Base-by-base conservation (phyloP, 1,140 invertebrate species). In the Eumeta japonica region DNA sequence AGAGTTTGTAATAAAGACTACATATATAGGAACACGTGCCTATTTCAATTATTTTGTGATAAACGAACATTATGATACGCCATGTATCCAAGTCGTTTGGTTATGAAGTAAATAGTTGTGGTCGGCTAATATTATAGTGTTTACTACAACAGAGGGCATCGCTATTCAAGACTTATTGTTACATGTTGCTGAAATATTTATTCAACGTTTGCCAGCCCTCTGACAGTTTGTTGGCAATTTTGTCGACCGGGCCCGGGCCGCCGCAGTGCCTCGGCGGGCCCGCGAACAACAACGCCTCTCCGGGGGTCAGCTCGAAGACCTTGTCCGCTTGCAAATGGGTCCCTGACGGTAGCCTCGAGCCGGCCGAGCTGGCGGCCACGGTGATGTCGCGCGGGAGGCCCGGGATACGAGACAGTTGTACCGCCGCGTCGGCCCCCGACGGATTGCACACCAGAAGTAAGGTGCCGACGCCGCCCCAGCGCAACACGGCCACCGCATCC, bases 201-300 rank as follows among this genome's bases (percentile, higher is more conserved):
- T 68, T 74, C 14, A 76, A 43, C 40, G 72, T 76, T 42, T 74
- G 68, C 65, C 65, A 68, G 0, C 70, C 73, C 37, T 76, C 73
- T 3, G 57, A 48, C 3, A 76, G 37, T 44, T 72, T 76, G 30
- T 31, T 66, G 13, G 71, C 51, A 17, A 76, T 76, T 37, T 68
- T 73, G 32, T 74, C 68, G 0, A 76, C 66, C 0, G 73, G 73
- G 0, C 71, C 68, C 0, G 70, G 61, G 0, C 67, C 66, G 2
- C 58, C 60, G 16, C 73, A 76, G 15, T 71, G 63, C 20, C 68
- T 52, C 0, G 63, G 58, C 2, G 52, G 42, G 16, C 63, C 70
- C 13, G 43, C 57, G 3, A 74, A 34, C 0, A 76, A 50, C 1
- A 68, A 28, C 1, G 59, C 41, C 41, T 71, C 66, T 5, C 73